A percentile compares a stretch with the other conserved stretches of the same genome.
Conservation (phyloP, 1,140 invertebrate genomes). For the Elysia chlorotica region DNA sequence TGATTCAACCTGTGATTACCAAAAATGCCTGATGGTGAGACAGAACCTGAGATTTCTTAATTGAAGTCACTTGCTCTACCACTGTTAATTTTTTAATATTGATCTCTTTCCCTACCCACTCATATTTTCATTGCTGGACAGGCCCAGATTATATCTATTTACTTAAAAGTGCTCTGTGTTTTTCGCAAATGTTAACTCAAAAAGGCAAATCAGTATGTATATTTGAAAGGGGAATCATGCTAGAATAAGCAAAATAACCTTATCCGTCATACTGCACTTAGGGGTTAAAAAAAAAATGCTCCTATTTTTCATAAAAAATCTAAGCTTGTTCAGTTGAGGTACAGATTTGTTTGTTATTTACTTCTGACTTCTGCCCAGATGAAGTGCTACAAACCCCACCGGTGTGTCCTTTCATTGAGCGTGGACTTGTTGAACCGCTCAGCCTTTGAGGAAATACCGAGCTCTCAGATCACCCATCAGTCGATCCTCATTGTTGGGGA, state of each 20-base stretch:
- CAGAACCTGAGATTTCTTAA: too few species aligned
- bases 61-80: too few species aligned
- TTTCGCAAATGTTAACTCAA: not conserved
- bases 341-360: not conserved
- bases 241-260: not conserved
- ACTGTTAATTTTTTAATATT: too few species aligned
- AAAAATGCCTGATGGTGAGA: too few species aligned
- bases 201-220: not conserved
- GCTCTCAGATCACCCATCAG: slow-evolving; percentile 38
- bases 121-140: too few species aligned
- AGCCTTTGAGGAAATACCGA: slow-evolving; percentile 26
- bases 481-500: slow-evolving; percentile 60
- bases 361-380: slow-evolving; percentile 19
- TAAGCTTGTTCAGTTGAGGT: not conserved
- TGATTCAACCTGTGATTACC: too few species aligned
- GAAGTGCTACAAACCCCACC: slow-evolving; percentile 28
- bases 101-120: too few species aligned
- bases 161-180: too few species aligned
- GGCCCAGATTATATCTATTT: too few species aligned
- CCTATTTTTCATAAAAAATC: not conserved
- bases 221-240: not conserved
- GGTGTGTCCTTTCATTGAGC: slow-evolving; percentile 42
- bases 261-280: not conserved
- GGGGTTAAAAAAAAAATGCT: not conserved
- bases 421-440: slow-evolving; percentile 44